Percentiles rank a stretch among this genome's conserved stretches.
Conservation (phyloP, 37 sponge, comb jelly and placozoan genomes). For the Haliclona indistincta region DNA sequence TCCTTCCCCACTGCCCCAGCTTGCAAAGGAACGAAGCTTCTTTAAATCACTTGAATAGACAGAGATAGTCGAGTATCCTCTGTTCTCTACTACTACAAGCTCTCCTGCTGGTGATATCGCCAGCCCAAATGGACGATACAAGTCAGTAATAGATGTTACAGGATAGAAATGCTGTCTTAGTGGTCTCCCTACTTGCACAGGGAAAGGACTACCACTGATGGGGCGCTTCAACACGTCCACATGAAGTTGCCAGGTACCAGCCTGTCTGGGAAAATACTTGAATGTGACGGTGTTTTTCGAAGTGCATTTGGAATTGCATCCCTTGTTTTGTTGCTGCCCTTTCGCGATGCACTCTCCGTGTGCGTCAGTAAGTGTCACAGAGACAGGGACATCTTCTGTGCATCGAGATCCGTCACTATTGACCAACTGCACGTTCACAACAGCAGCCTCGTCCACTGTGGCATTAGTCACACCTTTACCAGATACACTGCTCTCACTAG, state of each 20-base stretch:
- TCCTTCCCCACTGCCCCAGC: constrained; percentile 5
- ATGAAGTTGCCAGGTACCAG: constrained; percentile 19
- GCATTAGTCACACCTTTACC: constrained; percentile 16
- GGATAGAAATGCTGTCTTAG: background rate
- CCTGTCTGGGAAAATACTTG: constrained; percentile 9
- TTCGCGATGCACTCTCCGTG: too few relatives aligned
- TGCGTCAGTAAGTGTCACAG: background rate
- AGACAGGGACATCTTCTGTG: background rate
- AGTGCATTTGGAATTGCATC: too few relatives aligned
- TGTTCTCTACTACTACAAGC: constrained; percentile 28
- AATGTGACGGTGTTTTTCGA: background rate
- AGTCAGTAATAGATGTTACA: background rate
- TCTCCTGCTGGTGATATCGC: constrained; percentile 14
- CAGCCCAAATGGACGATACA: constrained; percentile 26
- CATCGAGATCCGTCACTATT: background rate
- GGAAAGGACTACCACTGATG: constrained; percentile 47
- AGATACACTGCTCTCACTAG: background rate
- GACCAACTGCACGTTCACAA: background rate
- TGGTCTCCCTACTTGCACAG: constrained; percentile 3
- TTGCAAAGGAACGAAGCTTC: constrained; percentile 20
- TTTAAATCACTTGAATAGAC: constrained; percentile 16
- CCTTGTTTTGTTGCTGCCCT: too few relatives aligned
- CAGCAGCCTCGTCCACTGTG: constrained; percentile 11
- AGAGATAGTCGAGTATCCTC: constrained; percentile 15
- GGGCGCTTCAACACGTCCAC: constrained; percentile 15